Percentiles rank a stretch among this genome's conserved stretches.
These are phyloP conservation scores for Euphydryas editha DNA, from an alignment of 2,888 invertebrate genomes.

Conservation along the genomic window DNA sequence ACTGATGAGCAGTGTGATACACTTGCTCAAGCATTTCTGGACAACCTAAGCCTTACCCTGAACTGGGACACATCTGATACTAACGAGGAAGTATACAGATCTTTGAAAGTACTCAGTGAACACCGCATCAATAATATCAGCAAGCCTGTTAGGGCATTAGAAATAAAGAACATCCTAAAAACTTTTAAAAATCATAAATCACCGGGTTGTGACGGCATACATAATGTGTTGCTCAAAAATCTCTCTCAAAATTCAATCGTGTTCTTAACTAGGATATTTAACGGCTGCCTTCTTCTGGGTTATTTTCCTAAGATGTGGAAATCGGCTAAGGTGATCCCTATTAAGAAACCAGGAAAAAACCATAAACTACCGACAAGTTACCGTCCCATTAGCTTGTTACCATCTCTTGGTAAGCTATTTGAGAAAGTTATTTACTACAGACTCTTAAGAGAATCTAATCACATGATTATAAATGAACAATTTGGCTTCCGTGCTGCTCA, in stretches of 20 bases:
- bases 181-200: constrained; percentile 11
- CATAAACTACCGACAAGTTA: constrained; percentile 19
- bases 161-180: constrained; percentile 16
- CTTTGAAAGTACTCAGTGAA: background rate
- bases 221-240: constrained; percentile 1
- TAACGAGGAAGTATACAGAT: background rate
- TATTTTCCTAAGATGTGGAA: constrained; percentile 28
- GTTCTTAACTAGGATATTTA: constrained; percentile 1
- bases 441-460: background rate
- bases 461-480: constrained; percentile 20
- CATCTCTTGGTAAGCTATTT: constrained; percentile 28
- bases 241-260: constrained; percentile 2
- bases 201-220: background rate
- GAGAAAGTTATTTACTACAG: constrained; percentile 21
- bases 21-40: background rate
- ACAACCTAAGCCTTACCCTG: constrained; percentile 4
- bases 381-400: constrained; percentile 29
- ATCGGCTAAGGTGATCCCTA: constrained; percentile 30
- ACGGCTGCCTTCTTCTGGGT: background rate
- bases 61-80: background rate
- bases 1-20: constrained; percentile 1
- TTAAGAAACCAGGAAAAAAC: constrained; percentile 36
- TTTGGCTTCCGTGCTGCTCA: constrained; percentile 32
- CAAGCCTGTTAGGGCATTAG: constrained; percentile 14
- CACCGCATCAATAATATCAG: background rate